Conservation (phyloP, 92 coral and sea anemone genomes). For the Zoanthus sociatus region DNA sequence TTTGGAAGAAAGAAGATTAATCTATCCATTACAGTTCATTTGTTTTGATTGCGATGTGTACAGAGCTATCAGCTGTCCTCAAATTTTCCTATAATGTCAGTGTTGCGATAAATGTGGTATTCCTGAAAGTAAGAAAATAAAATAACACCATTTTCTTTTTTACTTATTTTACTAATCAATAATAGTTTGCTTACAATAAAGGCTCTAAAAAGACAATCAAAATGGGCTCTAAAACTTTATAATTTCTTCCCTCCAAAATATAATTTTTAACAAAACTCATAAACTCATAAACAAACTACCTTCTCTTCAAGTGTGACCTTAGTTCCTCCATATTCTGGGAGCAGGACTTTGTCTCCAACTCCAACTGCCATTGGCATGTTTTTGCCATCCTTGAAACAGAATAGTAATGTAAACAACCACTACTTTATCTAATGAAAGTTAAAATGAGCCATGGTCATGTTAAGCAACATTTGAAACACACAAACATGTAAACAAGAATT, state of each 20-base stretch:
- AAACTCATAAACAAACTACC: slow-evolving; percentile 53
- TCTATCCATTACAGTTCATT: background rate
- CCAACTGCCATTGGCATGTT: slow-evolving; percentile 76
- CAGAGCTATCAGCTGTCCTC: slow-evolving; percentile 55
- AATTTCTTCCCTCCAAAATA: too few species aligned
- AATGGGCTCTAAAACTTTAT: too few species aligned
- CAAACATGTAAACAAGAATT: too few species aligned
- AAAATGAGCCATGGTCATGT: too few species aligned
- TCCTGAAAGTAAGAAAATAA: slow-evolving; percentile 67
- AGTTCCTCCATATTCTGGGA: slow-evolving; percentile 98
- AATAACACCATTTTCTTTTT: too few species aligned
- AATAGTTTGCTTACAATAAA: too few species aligned
- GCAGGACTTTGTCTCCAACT: slow-evolving; percentile 91
- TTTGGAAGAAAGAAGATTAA: background rate
- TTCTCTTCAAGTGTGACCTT: slow-evolving; percentile 90
- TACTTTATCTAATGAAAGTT: background rate
- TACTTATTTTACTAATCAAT: background rate
- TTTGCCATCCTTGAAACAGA: slow-evolving; percentile 69
- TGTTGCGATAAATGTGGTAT: slow-evolving; percentile 92
- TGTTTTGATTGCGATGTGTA: background rate
- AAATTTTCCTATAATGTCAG: slow-evolving; percentile 92
- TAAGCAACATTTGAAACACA: too few species aligned
- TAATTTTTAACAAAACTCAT: too few species aligned
- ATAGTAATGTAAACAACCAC: background rate
- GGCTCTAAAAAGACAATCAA: too few species aligned